Conservation (phyloP, 1,140 invertebrate species). For the Matsumurasca onukii region DNA sequence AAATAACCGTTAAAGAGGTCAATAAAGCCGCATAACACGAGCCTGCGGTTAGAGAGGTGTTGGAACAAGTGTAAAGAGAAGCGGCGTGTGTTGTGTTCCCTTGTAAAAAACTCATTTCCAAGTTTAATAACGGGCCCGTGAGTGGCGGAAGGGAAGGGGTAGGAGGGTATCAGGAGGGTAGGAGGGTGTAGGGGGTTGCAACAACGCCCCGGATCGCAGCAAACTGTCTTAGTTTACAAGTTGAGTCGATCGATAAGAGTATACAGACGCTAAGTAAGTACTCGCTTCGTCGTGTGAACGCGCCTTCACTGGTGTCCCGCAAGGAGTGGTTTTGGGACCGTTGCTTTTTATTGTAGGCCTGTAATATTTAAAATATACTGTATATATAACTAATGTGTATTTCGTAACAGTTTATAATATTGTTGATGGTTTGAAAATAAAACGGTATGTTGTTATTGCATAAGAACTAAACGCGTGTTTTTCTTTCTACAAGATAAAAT, state of each 20-base stretch:
- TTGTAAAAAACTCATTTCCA: conserved; percentile 26
- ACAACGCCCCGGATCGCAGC: background rate
- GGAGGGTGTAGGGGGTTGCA: background rate
- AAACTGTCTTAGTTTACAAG: conserved; percentile 18
- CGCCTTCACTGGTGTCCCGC: too few relatives aligned
- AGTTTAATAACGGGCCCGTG: conserved; percentile 13
- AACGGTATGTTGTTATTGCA: too few relatives aligned
- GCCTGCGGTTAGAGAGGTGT: background rate
- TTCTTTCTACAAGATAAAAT: too few relatives aligned
- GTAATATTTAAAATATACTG: too few relatives aligned
- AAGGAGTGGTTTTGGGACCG: too few relatives aligned
- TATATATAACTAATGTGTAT: too few relatives aligned
- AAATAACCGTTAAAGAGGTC: background rate
- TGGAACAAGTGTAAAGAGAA: conserved; percentile 21
- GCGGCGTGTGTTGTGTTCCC: background rate
- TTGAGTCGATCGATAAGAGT: conserved; percentile 8
- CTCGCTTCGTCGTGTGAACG: too few relatives aligned
- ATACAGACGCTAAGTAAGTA: background rate
- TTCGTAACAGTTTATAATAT: too few relatives aligned
- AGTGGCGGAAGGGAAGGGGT: background rate
- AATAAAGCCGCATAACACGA: background rate
- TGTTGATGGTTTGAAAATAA: too few relatives aligned
- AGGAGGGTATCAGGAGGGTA: background rate
- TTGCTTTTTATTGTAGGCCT: too few relatives aligned
- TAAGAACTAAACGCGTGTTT: too few relatives aligned